phyloP scores from a whole-genome alignment of 2,888 invertebrate species.

The Apodemia hepburni region DNA sequence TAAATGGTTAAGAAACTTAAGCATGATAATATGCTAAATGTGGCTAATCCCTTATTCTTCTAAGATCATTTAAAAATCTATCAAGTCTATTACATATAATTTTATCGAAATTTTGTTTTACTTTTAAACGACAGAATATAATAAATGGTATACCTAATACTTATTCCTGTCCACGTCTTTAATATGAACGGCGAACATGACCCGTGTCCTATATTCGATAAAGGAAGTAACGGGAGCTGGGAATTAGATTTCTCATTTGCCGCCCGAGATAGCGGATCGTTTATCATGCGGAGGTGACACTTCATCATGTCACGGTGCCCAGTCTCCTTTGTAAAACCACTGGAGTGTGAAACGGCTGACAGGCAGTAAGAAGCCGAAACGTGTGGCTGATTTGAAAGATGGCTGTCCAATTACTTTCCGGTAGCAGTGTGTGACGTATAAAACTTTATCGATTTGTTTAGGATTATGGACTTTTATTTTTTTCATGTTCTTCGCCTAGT shows the following conservation, averaged over 20 bases:
- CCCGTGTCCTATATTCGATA: conserved; percentile 36
- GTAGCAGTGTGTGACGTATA: conserved; percentile 15
- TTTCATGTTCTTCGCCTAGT: neutral
- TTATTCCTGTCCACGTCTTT: neutral
- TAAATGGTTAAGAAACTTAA: too few relatives aligned
- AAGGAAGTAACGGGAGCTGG: conserved; percentile 56
- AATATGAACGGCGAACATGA: conserved; percentile 17
- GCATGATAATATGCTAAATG: too few relatives aligned
- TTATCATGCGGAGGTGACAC: conserved; percentile 69
- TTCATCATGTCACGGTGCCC: conserved; percentile 67
- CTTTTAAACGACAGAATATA: neutral
- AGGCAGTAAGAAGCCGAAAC: conserved; percentile 36
- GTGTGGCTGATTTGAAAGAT: conserved; percentile 36
- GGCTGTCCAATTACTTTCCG: conserved; percentile 34
- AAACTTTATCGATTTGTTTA: conserved; percentile 13
- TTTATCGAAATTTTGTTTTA: too few relatives aligned
- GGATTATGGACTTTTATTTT: neutral
- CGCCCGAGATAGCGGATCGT: conserved; percentile 58
- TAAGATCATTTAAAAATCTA: too few relatives aligned
- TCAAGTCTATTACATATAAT: too few relatives aligned
- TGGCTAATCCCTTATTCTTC: too few relatives aligned
- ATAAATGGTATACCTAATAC: neutral
- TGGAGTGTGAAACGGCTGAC: conserved; percentile 59
- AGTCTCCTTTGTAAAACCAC: conserved; percentile 54
- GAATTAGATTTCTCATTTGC: conserved; percentile 74